A percentile compares a stretch with the other conserved stretches of the same genome.
phyloP scores from a whole-genome alignment of 1,140 invertebrate genomes.

The Apis cerana region DNA sequence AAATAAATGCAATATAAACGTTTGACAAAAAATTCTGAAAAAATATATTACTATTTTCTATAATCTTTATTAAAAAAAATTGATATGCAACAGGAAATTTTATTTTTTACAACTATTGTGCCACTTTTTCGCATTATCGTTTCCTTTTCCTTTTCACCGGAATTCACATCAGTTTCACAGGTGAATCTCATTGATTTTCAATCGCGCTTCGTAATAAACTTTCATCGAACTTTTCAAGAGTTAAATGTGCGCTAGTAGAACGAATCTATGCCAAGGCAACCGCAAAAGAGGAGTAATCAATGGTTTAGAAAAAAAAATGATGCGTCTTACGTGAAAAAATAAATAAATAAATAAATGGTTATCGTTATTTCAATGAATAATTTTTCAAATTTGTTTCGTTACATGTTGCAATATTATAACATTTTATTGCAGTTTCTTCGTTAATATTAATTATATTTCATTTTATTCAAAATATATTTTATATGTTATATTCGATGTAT shows the following conservation, averaged over 20 bases:
- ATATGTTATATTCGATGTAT: too few species aligned
- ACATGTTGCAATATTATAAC: too few species aligned
- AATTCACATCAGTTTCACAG: conserved; percentile 3
- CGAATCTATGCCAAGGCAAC: conserved; percentile 1
- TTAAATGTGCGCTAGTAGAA: background rate
- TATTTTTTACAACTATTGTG: background rate
- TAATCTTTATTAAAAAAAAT: background rate
- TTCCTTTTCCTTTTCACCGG: background rate
- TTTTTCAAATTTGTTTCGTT: too few species aligned
- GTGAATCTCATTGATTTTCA: conserved; percentile 30
- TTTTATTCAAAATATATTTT: too few species aligned
- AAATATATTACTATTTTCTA: too few species aligned
- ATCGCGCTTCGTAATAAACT: conserved; percentile 17
- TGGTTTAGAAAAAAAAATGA: background rate
- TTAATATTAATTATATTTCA: too few species aligned
- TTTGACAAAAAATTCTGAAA: too few species aligned
- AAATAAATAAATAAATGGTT: background rate
- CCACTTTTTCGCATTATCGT: background rate
- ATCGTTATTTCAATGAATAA: background rate
- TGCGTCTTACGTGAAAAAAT: background rate
- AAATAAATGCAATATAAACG: too few species aligned
- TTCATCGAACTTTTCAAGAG: background rate
- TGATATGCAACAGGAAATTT: background rate
- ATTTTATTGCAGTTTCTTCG: too few species aligned
- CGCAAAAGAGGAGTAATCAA: conserved; percentile 11